Base-by-base conservation (phyloP, 1,140 invertebrate species). In the Leucophenga varia region DNA sequence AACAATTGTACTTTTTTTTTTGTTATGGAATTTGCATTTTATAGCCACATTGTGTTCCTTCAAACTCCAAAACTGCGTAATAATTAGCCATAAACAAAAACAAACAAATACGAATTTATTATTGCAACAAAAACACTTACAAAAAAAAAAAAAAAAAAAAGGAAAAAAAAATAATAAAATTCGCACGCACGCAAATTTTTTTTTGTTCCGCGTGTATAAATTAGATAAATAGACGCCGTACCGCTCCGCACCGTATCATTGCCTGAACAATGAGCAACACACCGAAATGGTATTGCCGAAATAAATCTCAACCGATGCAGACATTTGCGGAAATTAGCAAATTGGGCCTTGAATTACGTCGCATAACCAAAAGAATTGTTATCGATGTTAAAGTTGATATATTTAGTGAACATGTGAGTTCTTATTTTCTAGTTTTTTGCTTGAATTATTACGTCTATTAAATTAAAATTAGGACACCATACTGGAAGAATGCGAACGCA, bases 231-330 rank as follows among this genome's bases (percentile, higher is more conserved):
- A n/a, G n/a, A n/a, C n/a, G n/a, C n/a, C n/a, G n/a, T n/a, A n/a
- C n/a, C n/a, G n/a, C 37, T 17, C 32, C 30, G 47, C 38, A 52
- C 45, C n/a, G n/a, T n/a, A n/a, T n/a, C n/a, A n/a, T n/a, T n/a
- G n/a, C n/a, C 39, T 53, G 39, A 61, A 68, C 9, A 61, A 72
- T 72, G 68, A 68, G 68, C 52, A 72, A 60, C 19, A 72, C 68
- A 42, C 68, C 68, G 48, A 72, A 72, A 53, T 72, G 68, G 68
- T 72, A 72, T 64, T 72, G 68, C 64, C 68, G 68, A 52, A 72
- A 72, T 55, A 72, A 72, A 71, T 71, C 68, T 47, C 67, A 71
- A 59, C 68, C 67, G 40, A 68, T 72, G 61, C 67, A 72, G 54
- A 71, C 68, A 49, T 72, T 72, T 53, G 58, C 61, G 54, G 68